Evolutionary conservation across 2,888 invertebrate genomes (phyloP).

Genomic region (Biston betularia): DNA sequence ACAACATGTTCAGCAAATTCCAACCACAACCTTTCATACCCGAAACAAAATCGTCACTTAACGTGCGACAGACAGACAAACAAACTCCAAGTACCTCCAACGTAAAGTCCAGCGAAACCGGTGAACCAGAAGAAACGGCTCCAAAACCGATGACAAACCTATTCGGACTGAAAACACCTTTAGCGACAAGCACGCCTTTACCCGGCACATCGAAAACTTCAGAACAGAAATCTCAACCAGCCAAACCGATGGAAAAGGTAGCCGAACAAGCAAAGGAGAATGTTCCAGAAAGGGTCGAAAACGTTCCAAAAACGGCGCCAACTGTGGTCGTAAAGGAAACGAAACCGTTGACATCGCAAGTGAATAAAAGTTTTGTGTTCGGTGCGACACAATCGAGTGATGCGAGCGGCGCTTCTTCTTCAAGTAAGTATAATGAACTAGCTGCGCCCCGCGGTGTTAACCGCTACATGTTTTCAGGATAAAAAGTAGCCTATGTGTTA

Average conservation of each 20-base stretch:
- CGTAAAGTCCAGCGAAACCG: conserved; percentile 69
- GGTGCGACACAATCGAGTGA: conserved; percentile 48
- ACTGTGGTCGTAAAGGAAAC: conserved; percentile 53
- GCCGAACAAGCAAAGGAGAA: conserved; percentile 64
- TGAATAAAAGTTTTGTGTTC: conserved; percentile 50
- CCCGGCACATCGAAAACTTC: conserved; percentile 61
- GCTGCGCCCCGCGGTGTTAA: too few relatives aligned
- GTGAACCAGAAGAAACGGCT: conserved; percentile 62
- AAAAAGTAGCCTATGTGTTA: too few relatives aligned
- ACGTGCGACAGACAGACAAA: conserved; percentile 11
- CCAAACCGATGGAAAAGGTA: conserved; percentile 55
- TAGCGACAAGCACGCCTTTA: conserved; percentile 52
- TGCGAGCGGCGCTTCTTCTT: conserved; percentile 28
- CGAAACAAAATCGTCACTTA: conserved; percentile 46
- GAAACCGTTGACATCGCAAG: conserved; percentile 56
- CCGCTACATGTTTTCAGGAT: too few relatives aligned
- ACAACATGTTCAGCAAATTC: conserved; percentile 66
- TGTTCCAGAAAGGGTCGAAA: conserved; percentile 54
- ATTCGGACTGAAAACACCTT: conserved; percentile 60
- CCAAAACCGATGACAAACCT: conserved; percentile 61
- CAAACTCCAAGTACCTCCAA: conserved; percentile 28
- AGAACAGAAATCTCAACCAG: conserved; percentile 41
- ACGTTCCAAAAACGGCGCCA: conserved; percentile 41
- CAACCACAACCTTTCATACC: conserved; percentile 53
- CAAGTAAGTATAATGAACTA: conserved; percentile 46